Base-by-base conservation (phyloP, 2,797 vertebrate species). In the Mareca penelope region DNA sequence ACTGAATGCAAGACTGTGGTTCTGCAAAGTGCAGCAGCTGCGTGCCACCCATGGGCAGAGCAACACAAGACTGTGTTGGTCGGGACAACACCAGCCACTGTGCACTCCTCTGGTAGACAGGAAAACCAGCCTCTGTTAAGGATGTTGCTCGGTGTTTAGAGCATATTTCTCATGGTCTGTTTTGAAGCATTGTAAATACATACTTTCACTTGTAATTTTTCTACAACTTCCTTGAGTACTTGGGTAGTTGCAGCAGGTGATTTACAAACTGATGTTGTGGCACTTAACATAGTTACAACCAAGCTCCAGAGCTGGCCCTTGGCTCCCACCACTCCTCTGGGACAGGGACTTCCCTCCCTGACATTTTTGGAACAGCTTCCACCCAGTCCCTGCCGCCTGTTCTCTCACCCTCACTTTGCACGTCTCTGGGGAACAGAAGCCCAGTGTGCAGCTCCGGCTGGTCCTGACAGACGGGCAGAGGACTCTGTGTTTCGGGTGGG, bases 401-500 rank as follows among this genome's bases (percentile, higher is more conserved):
- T 2, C 84, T 82, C 78, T 67, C 31, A n/a, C 53, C 3, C 23
- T 63, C 18, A 13, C 92, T 88, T 33, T 48, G 69, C 69, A 12
- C 13, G 0, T 80, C 83, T n/a, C 83, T 2, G 7, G 61, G 81
- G 85, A 94, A 29, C 92, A 92, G 91, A 55, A 94, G 87, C 70
- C 55, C 67, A 1, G 4, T 7, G 3, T 8, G 4, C 46, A 40
- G 89, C 91, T 79, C 78, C 42, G 22, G 70, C 88, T 95, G 93
- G 52, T 57, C 80, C 89, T 18, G 64, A 28, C 95, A 95, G 90
- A 94, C 70, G 86, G 80, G 77, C 91, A 70, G 75, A 80, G 94
- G 93, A 88, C 55, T 15, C 85, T 7, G 50, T 31, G 93, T 95
- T 79, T 84, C 65, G 61, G 86, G 96, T 95, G 95, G 90, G 93